phyloP scores from a whole-genome alignment of 1,140 invertebrate species.

The Dendroctonus ponderosae region DNA sequence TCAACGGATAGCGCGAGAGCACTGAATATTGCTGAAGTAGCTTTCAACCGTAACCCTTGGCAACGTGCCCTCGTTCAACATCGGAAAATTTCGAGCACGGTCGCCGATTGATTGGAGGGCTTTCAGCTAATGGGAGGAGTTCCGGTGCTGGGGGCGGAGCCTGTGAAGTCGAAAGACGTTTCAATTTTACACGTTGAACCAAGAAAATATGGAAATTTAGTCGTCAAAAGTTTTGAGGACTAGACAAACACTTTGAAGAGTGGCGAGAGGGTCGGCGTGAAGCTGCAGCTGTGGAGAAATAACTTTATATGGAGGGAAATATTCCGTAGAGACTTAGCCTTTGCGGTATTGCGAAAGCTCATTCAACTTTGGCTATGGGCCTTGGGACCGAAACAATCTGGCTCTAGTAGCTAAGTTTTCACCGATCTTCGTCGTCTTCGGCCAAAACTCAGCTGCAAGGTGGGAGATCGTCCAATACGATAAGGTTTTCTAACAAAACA shows the following conservation, averaged over 20 bases:
- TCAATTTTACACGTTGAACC: constrained; percentile 40
- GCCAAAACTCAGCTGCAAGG: constrained; percentile 33
- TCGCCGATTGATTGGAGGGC: constrained; percentile 37
- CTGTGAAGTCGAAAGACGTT: constrained; percentile 40
- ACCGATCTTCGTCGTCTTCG: constrained; percentile 23
- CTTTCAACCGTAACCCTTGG: constrained; percentile 49
- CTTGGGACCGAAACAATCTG: not conserved
- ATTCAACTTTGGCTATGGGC: no score
- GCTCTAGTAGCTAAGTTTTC: not conserved
- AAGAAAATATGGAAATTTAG: constrained; percentile 33
- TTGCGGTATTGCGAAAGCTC: no score
- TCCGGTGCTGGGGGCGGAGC: constrained; percentile 30
- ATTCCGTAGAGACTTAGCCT: not conserved
- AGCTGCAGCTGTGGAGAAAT: constrained; percentile 6
- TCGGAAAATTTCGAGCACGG: constrained; percentile 37
- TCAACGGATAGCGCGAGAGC: constrained; percentile 47
- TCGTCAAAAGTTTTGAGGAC: constrained; percentile 27
- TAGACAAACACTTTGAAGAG: constrained; percentile 24
- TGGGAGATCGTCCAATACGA: constrained; percentile 53
- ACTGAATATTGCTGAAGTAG: constrained; percentile 47
- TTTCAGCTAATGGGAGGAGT: constrained; percentile 24
- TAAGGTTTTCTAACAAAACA: constrained; percentile 52
- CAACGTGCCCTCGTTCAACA: constrained; percentile 44
- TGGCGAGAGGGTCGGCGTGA: constrained; percentile 6
- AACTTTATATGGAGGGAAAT: constrained; percentile 18